phyloP scores from a whole-genome alignment of 2,113 vertebrate genomes.

The Oncorhynchus mykiss region DNA sequence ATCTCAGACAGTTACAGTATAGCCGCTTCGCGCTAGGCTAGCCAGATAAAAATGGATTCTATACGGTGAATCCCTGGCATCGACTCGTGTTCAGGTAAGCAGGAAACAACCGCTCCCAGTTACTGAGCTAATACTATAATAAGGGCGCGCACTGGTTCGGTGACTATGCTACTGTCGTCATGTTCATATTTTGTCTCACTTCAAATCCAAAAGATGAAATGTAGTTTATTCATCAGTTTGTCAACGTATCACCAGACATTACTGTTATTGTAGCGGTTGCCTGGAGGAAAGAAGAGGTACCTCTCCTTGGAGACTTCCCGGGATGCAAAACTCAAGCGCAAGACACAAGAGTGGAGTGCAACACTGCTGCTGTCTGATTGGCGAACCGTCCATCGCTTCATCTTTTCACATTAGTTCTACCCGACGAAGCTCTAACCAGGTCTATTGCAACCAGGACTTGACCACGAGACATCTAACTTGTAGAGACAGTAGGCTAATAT shows the following conservation, averaged over 20 bases:
- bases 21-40: neutral
- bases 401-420: conserved; percentile 7
- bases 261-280: conserved; percentile 4
- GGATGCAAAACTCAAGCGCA: conserved; percentile 53
- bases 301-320: conserved; percentile 65
- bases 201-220: neutral
- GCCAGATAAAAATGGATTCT: conserved; percentile 6
- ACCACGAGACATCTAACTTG: conserved; percentile 54
- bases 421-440: conserved; percentile 35
- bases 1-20: neutral
- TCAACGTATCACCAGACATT: neutral
- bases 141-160: neutral
- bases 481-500: conserved; percentile 18
- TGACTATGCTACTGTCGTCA: neutral
- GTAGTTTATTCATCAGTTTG: conserved; percentile 1
- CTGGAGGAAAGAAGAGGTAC: neutral
- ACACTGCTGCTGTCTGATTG: conserved; percentile 46
- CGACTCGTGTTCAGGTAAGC: conserved; percentile 12
- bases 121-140: neutral
- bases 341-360: neutral
- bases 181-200: neutral
- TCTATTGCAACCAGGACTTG: conserved; percentile 35
- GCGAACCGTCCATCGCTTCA: conserved; percentile 39
- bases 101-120: conserved; percentile 9
- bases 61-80: conserved; percentile 5